phyloP scores from a whole-genome alignment of 2,888 invertebrate genomes.

The Lasioglossum figueresi region DNA sequence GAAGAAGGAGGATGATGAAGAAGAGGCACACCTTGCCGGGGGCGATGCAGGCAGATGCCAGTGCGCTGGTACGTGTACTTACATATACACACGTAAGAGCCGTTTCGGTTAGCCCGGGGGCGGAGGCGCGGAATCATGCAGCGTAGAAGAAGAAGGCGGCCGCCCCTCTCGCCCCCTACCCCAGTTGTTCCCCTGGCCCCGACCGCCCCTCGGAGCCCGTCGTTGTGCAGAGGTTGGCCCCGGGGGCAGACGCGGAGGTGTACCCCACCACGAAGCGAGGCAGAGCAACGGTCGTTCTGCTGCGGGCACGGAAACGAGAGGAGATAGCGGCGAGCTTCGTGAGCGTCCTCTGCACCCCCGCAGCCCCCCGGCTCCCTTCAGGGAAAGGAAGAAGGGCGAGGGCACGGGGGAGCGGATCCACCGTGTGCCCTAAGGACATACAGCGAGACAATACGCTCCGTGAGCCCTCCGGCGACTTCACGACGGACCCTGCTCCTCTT shows the following conservation, averaged over 20 bases:
- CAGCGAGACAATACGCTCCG: slow-evolving; percentile 78
- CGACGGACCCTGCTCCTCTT: slow-evolving; percentile 69
- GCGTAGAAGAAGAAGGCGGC: slow-evolving; percentile 72
- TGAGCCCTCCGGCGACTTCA: slow-evolving; percentile 69
- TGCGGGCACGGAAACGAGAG: slow-evolving; percentile 79
- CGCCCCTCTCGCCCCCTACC: slow-evolving; percentile 13
- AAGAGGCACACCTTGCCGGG: slow-evolving; percentile 69
- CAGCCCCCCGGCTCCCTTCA: slow-evolving; percentile 18
- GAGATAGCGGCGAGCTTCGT: slow-evolving; percentile 75
- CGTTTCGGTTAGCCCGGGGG: slow-evolving; percentile 78
- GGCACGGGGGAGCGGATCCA: slow-evolving; percentile 42
- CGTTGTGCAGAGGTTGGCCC: slow-evolving; percentile 65
- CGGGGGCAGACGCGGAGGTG: slow-evolving; percentile 66
- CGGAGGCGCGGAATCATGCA: slow-evolving; percentile 77
- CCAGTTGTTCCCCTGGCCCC: not conserved
- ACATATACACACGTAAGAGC: slow-evolving; percentile 66
- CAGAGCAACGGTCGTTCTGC: slow-evolving; percentile 70
- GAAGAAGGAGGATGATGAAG: slow-evolving; percentile 54
- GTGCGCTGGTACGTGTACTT: slow-evolving; percentile 46
- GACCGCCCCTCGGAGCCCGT: slow-evolving; percentile 40
- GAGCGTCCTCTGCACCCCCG: slow-evolving; percentile 54
- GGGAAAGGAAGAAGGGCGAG: slow-evolving; percentile 33
- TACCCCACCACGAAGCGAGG: slow-evolving; percentile 66
- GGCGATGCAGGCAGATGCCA: slow-evolving; percentile 78
- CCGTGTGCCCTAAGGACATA: slow-evolving; percentile 61